These are phyloP conservation scores for Temnothorax longispinosus DNA, from an alignment of 1,140 invertebrate genomes.

Conservation along the genomic window DNA sequence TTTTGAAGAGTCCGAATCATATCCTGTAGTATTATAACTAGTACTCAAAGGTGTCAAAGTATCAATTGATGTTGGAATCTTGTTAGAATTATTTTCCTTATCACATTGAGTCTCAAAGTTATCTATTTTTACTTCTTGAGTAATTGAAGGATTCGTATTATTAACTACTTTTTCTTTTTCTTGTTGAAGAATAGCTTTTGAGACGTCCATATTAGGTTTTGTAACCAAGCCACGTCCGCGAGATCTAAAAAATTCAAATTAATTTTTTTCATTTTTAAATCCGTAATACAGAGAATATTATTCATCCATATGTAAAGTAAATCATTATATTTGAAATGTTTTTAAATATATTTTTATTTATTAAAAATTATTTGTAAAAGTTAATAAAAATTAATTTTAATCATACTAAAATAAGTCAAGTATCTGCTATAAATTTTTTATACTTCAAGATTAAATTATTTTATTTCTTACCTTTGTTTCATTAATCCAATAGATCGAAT, in stretches of 20 bases:
- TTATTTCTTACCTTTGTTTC: constrained; percentile 79
- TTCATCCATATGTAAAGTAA: not conserved
- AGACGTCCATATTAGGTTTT: constrained; percentile 79
- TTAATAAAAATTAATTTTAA: too few relatives aligned
- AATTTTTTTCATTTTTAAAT: not conserved
- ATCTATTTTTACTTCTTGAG: constrained; percentile 75
- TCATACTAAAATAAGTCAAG: not conserved
- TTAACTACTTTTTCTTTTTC: constrained; percentile 77
- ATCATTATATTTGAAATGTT: too few relatives aligned
- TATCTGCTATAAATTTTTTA: constrained; percentile 24
- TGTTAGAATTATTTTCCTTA: constrained; percentile 79
- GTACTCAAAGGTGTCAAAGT: constrained; percentile 70
- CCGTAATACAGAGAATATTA: not conserved
- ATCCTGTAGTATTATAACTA: constrained; percentile 75
- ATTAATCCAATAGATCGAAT: constrained; percentile 84
- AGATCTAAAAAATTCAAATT: constrained; percentile 72
- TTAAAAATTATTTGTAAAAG: too few relatives aligned
- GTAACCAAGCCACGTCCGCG: constrained; percentile 82
- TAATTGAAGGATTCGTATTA: constrained; percentile 60
- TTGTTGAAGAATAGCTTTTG: constrained; percentile 75
- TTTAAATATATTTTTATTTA: too few relatives aligned
- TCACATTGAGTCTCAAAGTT: constrained; percentile 75
- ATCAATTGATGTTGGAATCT: constrained; percentile 71
- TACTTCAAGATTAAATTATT: constrained; percentile 23
- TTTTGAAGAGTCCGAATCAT: constrained; percentile 87